Percentiles rank a stretch among this genome's conserved stretches.
Conservation (phyloP, 1,140 invertebrate species). For the Odontomachus brunneus region DNA sequence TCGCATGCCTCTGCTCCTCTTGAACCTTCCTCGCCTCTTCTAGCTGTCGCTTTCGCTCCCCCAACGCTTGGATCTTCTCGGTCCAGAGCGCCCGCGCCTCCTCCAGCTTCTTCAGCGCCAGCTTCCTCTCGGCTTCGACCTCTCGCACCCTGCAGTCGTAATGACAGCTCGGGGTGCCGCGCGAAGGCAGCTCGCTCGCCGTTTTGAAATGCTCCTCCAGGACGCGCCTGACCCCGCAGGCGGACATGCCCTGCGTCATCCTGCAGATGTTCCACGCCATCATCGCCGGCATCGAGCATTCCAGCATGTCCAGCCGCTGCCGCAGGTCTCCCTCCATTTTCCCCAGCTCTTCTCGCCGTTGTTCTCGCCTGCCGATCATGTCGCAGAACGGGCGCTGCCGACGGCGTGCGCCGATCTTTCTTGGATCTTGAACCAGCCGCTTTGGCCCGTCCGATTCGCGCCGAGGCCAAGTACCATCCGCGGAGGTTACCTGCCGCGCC, state of each 20-base stretch:
- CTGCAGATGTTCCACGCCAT: slow-evolving; percentile 87
- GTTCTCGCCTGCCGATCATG: slow-evolving; percentile 87
- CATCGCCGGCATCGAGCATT: slow-evolving; percentile 88
- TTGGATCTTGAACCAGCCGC: too few relatives aligned
- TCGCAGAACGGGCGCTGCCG: slow-evolving; percentile 74
- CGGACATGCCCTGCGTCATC: slow-evolving; percentile 55
- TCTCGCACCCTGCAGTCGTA: slow-evolving; percentile 76
- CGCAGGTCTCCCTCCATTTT: slow-evolving; percentile 87
- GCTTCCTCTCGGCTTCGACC: slow-evolving; percentile 77
- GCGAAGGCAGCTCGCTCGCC: slow-evolving; percentile 56
- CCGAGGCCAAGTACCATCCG: too few relatives aligned
- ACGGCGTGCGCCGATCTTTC: slow-evolving; percentile 15
- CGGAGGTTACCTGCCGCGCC: too few relatives aligned
- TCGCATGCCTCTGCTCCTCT: slow-evolving; percentile 59
- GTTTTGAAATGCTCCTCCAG: slow-evolving; percentile 75
- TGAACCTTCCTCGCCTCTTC: slow-evolving; percentile 68
- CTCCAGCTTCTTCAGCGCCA: slow-evolving; percentile 68
- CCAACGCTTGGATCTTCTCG: slow-evolving; percentile 70
- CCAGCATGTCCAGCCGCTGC: slow-evolving; percentile 87
- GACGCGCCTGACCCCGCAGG: slow-evolving; percentile 48
- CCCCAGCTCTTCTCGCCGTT: slow-evolving; percentile 86
- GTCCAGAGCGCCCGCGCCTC: slow-evolving; percentile 72
- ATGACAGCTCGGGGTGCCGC: slow-evolving; percentile 75
- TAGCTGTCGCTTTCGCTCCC: slow-evolving; percentile 64
- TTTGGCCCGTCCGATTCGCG: too few relatives aligned